phyloP scores from a whole-genome alignment of 2,113 vertebrate species.

The Prunella fulvescens region DNA sequence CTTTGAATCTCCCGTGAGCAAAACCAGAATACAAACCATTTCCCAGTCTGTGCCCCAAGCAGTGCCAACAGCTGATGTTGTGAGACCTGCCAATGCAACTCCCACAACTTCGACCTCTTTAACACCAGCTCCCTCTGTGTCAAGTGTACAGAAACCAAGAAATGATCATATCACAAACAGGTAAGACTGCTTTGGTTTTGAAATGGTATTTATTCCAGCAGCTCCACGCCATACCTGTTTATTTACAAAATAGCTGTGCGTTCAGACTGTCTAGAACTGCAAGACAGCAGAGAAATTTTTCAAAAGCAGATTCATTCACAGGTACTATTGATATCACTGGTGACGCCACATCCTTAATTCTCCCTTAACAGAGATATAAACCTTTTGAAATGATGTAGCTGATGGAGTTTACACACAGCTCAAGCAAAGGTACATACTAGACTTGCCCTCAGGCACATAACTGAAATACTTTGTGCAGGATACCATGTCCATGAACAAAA shows the following conservation, averaged over 20 bases:
- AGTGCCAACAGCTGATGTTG: slow-evolving; percentile 64
- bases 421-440: neutral
- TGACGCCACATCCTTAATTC: neutral
- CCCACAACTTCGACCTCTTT: slow-evolving; percentile 24
- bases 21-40: slow-evolving; percentile 79
- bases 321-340: neutral
- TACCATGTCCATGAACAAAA: neutral
- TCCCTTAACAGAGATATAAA: neutral
- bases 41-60: slow-evolving; percentile 72
- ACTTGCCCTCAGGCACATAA: neutral
- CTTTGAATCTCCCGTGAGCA: slow-evolving; percentile 73
- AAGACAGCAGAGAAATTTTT: neutral
- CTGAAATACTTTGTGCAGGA: neutral
- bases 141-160: slow-evolving; percentile 67
- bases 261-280: neutral
- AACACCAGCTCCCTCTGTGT: slow-evolving; percentile 59
- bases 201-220: neutral
- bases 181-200: slow-evolving; percentile 53
- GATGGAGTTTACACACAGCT: neutral
- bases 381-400: neutral
- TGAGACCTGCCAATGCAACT: slow-evolving; percentile 37
- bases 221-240: neutral
- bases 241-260: neutral
- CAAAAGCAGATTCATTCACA: neutral
- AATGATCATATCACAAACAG: slow-evolving; percentile 71